Base-by-base conservation (phyloP, 2,113 vertebrate genomes). In the Speoplatyrhinus poulsoni region DNA sequence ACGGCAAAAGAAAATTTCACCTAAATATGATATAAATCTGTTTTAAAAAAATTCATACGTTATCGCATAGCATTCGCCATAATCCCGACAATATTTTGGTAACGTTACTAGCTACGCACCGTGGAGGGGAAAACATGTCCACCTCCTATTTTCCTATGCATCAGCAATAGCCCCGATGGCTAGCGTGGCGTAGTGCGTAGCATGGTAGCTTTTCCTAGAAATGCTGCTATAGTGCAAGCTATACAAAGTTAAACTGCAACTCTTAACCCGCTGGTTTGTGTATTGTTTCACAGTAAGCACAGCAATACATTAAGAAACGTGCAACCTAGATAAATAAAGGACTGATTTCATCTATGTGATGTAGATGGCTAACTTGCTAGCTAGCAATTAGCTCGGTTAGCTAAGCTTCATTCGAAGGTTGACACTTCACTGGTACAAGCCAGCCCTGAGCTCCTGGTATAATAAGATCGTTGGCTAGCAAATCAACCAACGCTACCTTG, bases 61-160 rank as follows among this genome's bases (percentile, higher is more conserved):
- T 59, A 65, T 12, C 69, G 8, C 7, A 5, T 12, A 74, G 73
- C 69, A 58, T 69, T 70, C 9, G 36, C 41, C 52, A 71, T 41
- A 72, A 61, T 58, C 3, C 54, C 58, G 54, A 63, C 58, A 72
- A 69, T 57, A 68, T 82, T 70, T 84, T 79, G 82, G 54, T 53
- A 8, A 41, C 36, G 36, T 41, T 75, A 75, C 56, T 80, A 87
- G 76, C 89, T 89, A 82, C 89, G 90, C 87, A 89, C 69, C 90
- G 84, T 76, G 82, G 60, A 79, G 91, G 79, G 90, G 87, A 82
- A 91, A 85, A 92, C 88, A 90, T 79, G 92, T 93, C 91, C 93
- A 92, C 92, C 91, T 93, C 90, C 91, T 88, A 88, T 92, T 90
- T 91, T 92, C 89, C 88, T 87, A 91, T 90, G 90, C 91, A 90